Evolutionary conservation across 2,113 vertebrate genomes (phyloP).

Genomic region (Syngnathus scovelli): DNA sequence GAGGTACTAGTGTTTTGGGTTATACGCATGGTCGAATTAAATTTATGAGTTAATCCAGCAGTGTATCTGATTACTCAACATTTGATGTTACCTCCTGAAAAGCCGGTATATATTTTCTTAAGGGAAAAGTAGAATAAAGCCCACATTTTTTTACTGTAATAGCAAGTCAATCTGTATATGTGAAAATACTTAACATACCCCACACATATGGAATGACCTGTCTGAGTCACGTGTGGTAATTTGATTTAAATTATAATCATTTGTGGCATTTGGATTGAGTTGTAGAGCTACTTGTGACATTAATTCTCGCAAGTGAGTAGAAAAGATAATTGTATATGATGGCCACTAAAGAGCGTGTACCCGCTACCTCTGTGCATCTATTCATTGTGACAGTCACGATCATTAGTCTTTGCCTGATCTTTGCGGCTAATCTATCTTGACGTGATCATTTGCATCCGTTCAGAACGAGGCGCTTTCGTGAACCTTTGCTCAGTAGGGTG

Average conservation of each 20-base stretch:
- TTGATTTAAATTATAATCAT: slow-evolving; percentile 27
- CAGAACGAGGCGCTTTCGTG: slow-evolving; percentile 59
- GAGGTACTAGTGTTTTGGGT: not conserved
- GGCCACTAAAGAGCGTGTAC: slow-evolving; percentile 35
- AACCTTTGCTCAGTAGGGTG: slow-evolving; percentile 60
- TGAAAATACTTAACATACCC: slow-evolving; percentile 14
- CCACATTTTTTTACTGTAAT: not conserved
- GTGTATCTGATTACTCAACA: not conserved
- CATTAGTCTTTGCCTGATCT: slow-evolving; percentile 52
- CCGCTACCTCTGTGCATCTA: slow-evolving; percentile 23
- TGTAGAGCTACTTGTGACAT: slow-evolving; percentile 36
- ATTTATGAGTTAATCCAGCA: not conserved
- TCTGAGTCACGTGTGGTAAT: slow-evolving; percentile 7
- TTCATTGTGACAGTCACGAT: slow-evolving; percentile 57
- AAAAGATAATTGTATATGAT: slow-evolving; percentile 56
- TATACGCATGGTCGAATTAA: not conserved
- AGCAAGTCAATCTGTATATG: slow-evolving; percentile 10
- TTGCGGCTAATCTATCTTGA: slow-evolving; percentile 70
- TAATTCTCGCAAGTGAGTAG: slow-evolving; percentile 31
- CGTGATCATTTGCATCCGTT: slow-evolving; percentile 62
- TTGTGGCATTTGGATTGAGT: slow-evolving; percentile 35
- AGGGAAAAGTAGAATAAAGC: not conserved
- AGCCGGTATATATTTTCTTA: not conserved
- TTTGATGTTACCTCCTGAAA: not conserved
- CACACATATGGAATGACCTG: slow-evolving; percentile 30